phyloP scores from a whole-genome alignment of 1,140 invertebrate genomes.

The Neodiprion fabricii region DNA sequence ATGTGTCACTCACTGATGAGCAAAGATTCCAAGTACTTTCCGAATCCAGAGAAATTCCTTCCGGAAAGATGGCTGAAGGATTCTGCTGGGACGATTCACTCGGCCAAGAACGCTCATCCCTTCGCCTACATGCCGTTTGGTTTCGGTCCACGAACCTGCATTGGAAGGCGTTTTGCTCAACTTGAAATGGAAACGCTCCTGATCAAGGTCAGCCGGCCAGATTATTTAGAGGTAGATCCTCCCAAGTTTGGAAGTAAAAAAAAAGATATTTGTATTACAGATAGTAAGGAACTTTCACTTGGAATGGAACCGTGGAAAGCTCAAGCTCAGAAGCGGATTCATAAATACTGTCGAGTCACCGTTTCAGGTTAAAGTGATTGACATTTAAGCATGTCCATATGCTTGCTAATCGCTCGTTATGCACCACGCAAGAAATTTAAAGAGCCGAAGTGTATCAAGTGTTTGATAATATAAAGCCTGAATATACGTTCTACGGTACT shows the following conservation, averaged over 20 bases:
- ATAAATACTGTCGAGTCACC: constrained; percentile 53
- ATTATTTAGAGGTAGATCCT: neutral
- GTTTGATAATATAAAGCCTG: too few relatives aligned
- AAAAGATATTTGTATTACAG: constrained; percentile 32
- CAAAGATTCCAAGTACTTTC: constrained; percentile 55
- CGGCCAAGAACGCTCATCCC: constrained; percentile 61
- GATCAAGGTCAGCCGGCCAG: constrained; percentile 41
- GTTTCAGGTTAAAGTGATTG: constrained; percentile 49
- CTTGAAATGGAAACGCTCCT: constrained; percentile 57
- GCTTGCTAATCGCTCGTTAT: too few relatives aligned
- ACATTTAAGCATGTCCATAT: constrained; percentile 25
- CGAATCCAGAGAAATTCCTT: constrained; percentile 50
- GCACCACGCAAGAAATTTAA: too few relatives aligned
- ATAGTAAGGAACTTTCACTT: constrained; percentile 50
- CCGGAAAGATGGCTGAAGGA: constrained; percentile 63
- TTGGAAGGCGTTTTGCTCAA: constrained; percentile 57
- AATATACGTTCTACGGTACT: too few relatives aligned
- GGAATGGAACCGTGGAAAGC: constrained; percentile 49
- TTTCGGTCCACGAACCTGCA: constrained; percentile 63
- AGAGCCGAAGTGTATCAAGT: too few relatives aligned
- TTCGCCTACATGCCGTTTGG: constrained; percentile 73
- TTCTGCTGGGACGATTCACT: constrained; percentile 36
- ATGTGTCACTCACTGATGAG: constrained; percentile 57
- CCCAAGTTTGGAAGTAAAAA: neutral
- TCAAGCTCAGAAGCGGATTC: constrained; percentile 44